A percentile compares a stretch with the other conserved stretches of the same genome.
Conservation (phyloP, 2,797 vertebrate genomes). For the Clarias laeviceps region DNA sequence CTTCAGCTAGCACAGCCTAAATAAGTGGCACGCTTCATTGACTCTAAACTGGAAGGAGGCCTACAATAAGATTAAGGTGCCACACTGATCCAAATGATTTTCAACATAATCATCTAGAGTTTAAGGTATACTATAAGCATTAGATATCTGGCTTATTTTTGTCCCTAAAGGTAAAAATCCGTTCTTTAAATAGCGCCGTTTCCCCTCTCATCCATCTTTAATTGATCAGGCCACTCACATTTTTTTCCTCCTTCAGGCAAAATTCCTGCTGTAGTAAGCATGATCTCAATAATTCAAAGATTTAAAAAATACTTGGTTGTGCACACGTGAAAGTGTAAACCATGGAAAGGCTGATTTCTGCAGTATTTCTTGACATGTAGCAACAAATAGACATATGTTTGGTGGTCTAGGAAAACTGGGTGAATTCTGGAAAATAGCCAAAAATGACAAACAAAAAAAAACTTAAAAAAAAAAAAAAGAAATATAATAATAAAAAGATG, state of each 20-base stretch:
- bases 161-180: conserved; percentile 27
- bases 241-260: conserved; percentile 54
- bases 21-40: conserved; percentile 1
- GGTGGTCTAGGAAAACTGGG: background rate
- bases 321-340: background rate
- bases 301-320: conserved; percentile 23
- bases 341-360: background rate
- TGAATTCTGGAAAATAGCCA: background rate
- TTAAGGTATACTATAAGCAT: conserved; percentile 27
- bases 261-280: conserved; percentile 55
- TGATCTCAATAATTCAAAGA: conserved; percentile 60
- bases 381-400: background rate
- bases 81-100: conserved; percentile 17
- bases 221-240: conserved; percentile 51
- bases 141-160: conserved; percentile 41
- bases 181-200: conserved; percentile 17
- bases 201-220: conserved; percentile 53
- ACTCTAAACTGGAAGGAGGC: conserved; percentile 13
- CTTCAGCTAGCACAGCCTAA: conserved; percentile 10
- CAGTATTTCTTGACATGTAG: background rate
- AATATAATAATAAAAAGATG: background rate
- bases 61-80: conserved; percentile 11
- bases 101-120: background rate
- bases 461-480: background rate
- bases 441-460: background rate